A percentile compares a stretch with the other conserved stretches of the same genome.
phyloP scores from a whole-genome alignment of 2,888 invertebrate species.

The Melieria crassipennis region DNA sequence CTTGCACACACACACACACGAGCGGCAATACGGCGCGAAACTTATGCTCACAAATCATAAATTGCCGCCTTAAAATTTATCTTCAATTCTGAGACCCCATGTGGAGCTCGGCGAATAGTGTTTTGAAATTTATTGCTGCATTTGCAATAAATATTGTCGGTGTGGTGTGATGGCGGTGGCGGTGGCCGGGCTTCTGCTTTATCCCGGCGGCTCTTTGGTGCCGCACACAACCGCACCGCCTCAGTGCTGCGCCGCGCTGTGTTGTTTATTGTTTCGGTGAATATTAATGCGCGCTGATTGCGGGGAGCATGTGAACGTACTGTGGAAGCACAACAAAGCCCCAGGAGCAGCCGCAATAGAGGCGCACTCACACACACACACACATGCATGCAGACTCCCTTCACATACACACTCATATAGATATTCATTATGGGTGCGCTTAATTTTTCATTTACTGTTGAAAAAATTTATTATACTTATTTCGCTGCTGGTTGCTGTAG shows the following conservation, averaged over 20 bases:
- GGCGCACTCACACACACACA: background rate
- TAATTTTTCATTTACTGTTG: constrained; percentile 59
- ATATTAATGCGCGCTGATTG: constrained; percentile 58
- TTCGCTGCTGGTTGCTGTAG: background rate
- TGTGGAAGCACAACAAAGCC: constrained; percentile 5
- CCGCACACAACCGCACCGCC: background rate
- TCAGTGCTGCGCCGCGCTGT: constrained; percentile 32
- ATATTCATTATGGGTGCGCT: constrained; percentile 30
- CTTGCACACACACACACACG: constrained; percentile 10
- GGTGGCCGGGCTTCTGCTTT: constrained; percentile 12
- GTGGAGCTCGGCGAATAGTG: constrained; percentile 51
- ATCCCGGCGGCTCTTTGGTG: constrained; percentile 9
- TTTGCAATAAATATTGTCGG: constrained; percentile 62
- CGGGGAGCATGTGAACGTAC: constrained; percentile 29
- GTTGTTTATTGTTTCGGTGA: constrained; percentile 58
- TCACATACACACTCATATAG: too few relatives aligned
- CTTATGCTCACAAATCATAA: constrained; percentile 63
- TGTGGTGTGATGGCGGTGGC: constrained; percentile 26
- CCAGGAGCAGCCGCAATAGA: constrained; percentile 19
- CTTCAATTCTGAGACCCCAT: constrained; percentile 60
- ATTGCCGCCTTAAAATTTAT: constrained; percentile 67
- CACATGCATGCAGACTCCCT: too few relatives aligned
- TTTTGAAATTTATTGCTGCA: constrained; percentile 60
- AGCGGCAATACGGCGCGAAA: constrained; percentile 30
- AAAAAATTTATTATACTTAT: constrained; percentile 52